Evolutionary conservation across 1,140 invertebrate species (phyloP).

Genomic region (Drosophila sturtevanti): DNA sequence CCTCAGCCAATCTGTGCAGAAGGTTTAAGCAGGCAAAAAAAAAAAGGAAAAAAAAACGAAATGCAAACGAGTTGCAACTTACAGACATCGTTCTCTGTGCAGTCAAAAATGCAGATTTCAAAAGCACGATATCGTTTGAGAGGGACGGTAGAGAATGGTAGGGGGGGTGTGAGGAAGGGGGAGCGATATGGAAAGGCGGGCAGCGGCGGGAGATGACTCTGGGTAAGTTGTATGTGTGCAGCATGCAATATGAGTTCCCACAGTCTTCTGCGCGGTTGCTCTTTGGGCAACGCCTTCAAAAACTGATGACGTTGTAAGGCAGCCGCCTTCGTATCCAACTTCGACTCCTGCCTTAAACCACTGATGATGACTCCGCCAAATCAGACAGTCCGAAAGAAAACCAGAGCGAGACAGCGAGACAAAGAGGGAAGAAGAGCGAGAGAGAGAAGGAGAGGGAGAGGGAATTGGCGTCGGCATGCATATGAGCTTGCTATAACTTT

Average conservation of each 20-base stretch:
- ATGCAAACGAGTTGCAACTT: constrained; percentile 66
- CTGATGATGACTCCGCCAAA: constrained; percentile 14
- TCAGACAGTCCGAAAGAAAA: background rate
- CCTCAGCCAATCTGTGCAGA: constrained; percentile 62
- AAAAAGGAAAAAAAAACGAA: constrained; percentile 24
- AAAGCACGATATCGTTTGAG: constrained; percentile 64
- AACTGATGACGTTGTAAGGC: constrained; percentile 79
- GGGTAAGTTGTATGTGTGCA: constrained; percentile 65
- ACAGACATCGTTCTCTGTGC: constrained; percentile 17
- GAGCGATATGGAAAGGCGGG: too few species aligned
- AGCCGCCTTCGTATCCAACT: constrained; percentile 26
- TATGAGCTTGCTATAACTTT: constrained; percentile 51
- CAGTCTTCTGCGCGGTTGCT: constrained; percentile 72
- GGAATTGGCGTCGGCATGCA: constrained; percentile 57
- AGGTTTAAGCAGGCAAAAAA: constrained; percentile 9
- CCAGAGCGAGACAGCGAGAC: background rate
- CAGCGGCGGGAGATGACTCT: background rate
- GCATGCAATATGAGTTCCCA: constrained; percentile 77
- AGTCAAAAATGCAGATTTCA: constrained; percentile 73
- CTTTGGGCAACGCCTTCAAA: constrained; percentile 76
- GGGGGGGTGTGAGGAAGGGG: too few species aligned
- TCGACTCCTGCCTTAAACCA: constrained; percentile 2
- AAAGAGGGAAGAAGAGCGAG: background rate
- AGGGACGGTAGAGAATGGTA: background rate
- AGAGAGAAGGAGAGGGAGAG: background rate